These are phyloP conservation scores for Trypoxylon attenuatum DNA, from an alignment of 2,888 invertebrate genomes.

Conservation along the genomic window DNA sequence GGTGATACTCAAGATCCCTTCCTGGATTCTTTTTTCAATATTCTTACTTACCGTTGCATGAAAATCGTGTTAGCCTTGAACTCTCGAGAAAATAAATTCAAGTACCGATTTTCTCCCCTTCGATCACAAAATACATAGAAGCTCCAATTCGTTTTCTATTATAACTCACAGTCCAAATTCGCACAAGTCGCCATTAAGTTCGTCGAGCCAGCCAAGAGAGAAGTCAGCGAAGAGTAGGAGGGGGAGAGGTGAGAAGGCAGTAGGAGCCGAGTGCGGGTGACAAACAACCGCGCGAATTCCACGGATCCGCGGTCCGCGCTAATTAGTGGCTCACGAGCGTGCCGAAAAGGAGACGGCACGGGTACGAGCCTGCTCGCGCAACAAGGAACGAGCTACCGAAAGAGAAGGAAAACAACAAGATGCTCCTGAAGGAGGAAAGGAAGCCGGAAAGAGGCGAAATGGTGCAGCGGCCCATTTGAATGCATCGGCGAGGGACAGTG, in stretches of 20 bases:
- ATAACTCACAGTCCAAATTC: too few relatives aligned
- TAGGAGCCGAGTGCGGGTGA: constrained; percentile 52
- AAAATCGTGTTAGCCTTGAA: too few relatives aligned
- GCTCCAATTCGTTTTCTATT: too few relatives aligned
- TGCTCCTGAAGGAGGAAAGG: background rate
- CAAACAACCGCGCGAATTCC: constrained; percentile 67
- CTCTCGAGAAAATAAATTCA: too few relatives aligned
- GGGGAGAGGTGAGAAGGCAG: constrained; percentile 4
- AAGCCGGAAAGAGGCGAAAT: background rate
- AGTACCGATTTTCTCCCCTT: too few relatives aligned
- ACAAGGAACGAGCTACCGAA: background rate
- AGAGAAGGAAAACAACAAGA: constrained; percentile 1
- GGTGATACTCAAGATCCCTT: too few relatives aligned
- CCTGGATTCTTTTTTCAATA: too few relatives aligned
- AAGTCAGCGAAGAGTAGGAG: too few relatives aligned
- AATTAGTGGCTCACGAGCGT: constrained; percentile 69
- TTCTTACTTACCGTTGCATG: too few relatives aligned
- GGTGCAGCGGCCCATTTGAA: constrained; percentile 58
- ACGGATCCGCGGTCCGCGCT: constrained; percentile 66
- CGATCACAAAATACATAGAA: too few relatives aligned
- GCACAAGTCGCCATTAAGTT: too few relatives aligned
- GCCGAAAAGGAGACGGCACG: constrained; percentile 54
- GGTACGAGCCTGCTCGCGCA: background rate
- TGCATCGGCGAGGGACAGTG: constrained; percentile 70
- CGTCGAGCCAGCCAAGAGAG: too few relatives aligned